Conservation (phyloP, 2,888 invertebrate genomes). For the Caenorhabditis plicata region DNA sequence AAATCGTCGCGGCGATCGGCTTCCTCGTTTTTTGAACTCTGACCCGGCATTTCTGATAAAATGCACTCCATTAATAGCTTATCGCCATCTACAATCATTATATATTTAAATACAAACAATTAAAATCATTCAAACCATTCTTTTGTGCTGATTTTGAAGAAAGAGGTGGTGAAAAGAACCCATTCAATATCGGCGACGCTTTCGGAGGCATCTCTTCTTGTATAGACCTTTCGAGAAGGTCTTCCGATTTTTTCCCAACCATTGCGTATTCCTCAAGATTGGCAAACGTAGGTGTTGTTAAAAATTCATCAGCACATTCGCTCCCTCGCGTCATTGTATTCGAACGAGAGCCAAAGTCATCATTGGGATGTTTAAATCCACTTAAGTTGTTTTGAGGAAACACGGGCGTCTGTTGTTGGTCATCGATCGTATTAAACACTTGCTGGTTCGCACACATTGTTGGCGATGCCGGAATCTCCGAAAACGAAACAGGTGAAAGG, state of each 20-base stretch:
- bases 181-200: conserved; percentile 17
- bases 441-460: conserved; percentile 48
- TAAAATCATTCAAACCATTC: conserved; percentile 2
- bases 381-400: background rate
- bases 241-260: conserved; percentile 18
- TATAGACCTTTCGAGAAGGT: conserved; percentile 32
- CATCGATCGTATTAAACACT: background rate
- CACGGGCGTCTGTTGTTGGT: conserved; percentile 3
- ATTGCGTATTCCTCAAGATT: too few relatives aligned
- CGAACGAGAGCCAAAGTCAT: too few relatives aligned
- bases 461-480: conserved; percentile 58
- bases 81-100: too few relatives aligned
- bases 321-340: conserved; percentile 19
- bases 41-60: conserved; percentile 27
- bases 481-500: conserved; percentile 50
- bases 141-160: background rate
- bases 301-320: background rate
- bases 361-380: too few relatives aligned
- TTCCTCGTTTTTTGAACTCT: conserved; percentile 44
- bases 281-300: too few relatives aligned
- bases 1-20: conserved; percentile 36
- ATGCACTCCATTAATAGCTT: conserved; percentile 31
- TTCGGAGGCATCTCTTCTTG: conserved; percentile 31
- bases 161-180: conserved; percentile 24
- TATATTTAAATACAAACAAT: conserved; percentile 1